These are phyloP conservation scores for Kryphioiulus occultus DNA, from an alignment of 2,888 invertebrate species.

Conservation along the genomic window DNA sequence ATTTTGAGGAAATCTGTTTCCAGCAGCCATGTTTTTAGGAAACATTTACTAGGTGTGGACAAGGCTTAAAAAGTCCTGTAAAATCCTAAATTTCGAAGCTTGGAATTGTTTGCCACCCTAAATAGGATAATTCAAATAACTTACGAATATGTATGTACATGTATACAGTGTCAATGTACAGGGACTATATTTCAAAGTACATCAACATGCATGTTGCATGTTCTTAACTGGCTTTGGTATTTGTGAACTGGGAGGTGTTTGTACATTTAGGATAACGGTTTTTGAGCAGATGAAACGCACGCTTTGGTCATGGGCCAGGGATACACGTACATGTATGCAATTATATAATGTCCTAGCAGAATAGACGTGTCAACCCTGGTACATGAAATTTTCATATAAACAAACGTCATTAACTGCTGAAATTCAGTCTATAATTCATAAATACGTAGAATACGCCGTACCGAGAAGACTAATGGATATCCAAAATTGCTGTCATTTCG, in stretches of 20 bases:
- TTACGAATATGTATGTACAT: too few relatives aligned
- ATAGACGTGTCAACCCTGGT: not conserved
- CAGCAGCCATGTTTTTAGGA: too few relatives aligned
- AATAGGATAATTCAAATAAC: too few relatives aligned
- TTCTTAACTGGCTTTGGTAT: too few relatives aligned
- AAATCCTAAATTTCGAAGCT: too few relatives aligned
- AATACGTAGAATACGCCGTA: not conserved
- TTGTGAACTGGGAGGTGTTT: not conserved
- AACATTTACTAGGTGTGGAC: too few relatives aligned
- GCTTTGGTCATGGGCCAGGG: not conserved
- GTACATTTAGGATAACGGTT: not conserved
- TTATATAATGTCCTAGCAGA: not conserved
- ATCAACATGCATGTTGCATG: too few relatives aligned
- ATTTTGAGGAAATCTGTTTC: too few relatives aligned
- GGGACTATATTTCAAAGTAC: too few relatives aligned
- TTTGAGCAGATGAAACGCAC: not conserved
- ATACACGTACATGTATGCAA: not conserved
- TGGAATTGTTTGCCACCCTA: too few relatives aligned
- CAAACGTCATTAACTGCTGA: slow-evolving; percentile 17
- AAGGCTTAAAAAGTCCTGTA: too few relatives aligned
- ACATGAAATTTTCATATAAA: not conserved
- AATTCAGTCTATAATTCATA: not conserved
- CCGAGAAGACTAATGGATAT: not conserved
- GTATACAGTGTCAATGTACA: too few relatives aligned
- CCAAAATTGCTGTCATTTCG: not conserved